phyloP scores from a whole-genome alignment of 2,797 vertebrate genomes.

The Coluber constrictor region DNA sequence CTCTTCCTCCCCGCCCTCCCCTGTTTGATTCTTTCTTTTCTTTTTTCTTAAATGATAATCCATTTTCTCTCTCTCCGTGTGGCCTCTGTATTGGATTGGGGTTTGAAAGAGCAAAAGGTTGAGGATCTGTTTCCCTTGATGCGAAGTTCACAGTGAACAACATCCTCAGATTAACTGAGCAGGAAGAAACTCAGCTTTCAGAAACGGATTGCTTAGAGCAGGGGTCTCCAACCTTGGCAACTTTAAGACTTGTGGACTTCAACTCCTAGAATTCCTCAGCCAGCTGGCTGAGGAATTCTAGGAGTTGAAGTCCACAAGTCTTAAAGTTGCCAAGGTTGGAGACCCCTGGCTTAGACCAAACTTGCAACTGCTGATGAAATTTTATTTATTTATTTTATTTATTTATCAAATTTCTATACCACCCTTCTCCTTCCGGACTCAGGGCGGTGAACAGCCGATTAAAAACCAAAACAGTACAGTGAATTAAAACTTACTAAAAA shows the following conservation, averaged over 20 bases:
- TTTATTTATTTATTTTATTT: too few relatives aligned
- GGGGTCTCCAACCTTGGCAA: not conserved
- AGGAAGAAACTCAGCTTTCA: not conserved
- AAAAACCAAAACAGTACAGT: too few relatives aligned
- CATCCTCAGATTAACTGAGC: not conserved
- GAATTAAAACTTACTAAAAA: too few relatives aligned
- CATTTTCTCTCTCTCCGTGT: not conserved
- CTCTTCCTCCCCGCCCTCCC: not conserved
- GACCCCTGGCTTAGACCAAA: not conserved
- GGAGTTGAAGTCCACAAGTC: not conserved
- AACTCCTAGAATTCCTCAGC: too few relatives aligned
- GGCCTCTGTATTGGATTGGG: not conserved
- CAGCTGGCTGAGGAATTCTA: too few relatives aligned
- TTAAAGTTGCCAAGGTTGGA: not conserved
- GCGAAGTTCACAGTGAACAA: not conserved
- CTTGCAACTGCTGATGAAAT: not conserved
- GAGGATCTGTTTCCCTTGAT: not conserved
- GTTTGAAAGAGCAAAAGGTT: not conserved
- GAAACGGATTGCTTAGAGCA: not conserved
- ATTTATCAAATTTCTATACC: too few relatives aligned
- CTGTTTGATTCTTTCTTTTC: not conserved
- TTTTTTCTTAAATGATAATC: not conserved
- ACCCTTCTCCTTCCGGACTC: too few relatives aligned
- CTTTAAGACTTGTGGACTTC: not conserved
- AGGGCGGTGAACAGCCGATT: too few relatives aligned